Percentiles rank a stretch among this genome's conserved stretches.
Evolutionary conservation across 1,140 invertebrate species (phyloP).

Genomic region (Monochamus saltuarius): DNA sequence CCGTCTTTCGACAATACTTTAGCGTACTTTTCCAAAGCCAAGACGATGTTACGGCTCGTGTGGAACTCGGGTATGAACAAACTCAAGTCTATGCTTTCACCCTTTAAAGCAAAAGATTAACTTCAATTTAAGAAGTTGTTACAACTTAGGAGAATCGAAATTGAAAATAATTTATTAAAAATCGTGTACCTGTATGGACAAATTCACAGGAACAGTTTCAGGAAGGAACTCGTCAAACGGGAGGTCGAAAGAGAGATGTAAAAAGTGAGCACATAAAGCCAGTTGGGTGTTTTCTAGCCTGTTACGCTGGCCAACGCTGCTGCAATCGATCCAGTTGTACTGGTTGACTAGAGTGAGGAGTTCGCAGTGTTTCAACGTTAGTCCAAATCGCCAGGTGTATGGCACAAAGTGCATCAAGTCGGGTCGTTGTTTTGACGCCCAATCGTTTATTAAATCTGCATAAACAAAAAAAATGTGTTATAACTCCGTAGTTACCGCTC

Average conservation of each 20-base stretch:
- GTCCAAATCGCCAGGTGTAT: slow-evolving; percentile 92
- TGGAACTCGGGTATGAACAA: slow-evolving; percentile 90
- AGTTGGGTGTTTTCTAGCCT: slow-evolving; percentile 83
- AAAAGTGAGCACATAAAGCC: slow-evolving; percentile 89
- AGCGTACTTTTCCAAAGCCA: slow-evolving; percentile 86
- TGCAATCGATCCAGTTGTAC: slow-evolving; percentile 99
- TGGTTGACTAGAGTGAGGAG: slow-evolving; percentile 92
- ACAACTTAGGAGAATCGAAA: no score
- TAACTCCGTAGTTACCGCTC: not conserved
- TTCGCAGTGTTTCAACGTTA: slow-evolving; percentile 94
- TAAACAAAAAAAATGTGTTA: slow-evolving; percentile 19
- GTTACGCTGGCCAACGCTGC: slow-evolving; percentile 77
- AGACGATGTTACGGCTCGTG: slow-evolving; percentile 78
- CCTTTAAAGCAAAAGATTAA: slow-evolving; percentile 54
- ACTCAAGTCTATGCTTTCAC: slow-evolving; percentile 86
- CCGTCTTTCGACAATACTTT: slow-evolving; percentile 81
- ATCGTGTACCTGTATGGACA: slow-evolving; percentile 83
- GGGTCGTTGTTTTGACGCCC: slow-evolving; percentile 85
- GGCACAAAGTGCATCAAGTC: slow-evolving; percentile 95
- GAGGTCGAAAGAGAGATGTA: slow-evolving; percentile 89
- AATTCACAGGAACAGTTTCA: slow-evolving; percentile 79
- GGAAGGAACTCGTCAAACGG: slow-evolving; percentile 93
- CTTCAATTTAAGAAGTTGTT: not conserved
- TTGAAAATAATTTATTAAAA: no score
- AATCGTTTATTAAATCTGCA: slow-evolving; percentile 91